Conservation (phyloP, 2,888 invertebrate species). For the Microchrysa polita region DNA sequence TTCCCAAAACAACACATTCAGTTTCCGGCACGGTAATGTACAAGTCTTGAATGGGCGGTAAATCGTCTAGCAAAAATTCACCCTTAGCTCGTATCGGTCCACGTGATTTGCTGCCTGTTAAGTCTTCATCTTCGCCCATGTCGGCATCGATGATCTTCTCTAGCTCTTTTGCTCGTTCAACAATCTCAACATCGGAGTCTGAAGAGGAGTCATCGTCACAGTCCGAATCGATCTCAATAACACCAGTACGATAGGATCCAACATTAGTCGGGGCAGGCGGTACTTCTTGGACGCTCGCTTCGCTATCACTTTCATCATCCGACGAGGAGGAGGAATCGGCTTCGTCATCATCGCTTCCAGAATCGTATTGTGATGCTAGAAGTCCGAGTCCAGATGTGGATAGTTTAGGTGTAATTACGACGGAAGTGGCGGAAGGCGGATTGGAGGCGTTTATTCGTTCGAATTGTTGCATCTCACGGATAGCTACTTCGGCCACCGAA, state of each 20-base stretch:
- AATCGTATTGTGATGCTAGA: constrained; percentile 57
- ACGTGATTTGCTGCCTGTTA: constrained; percentile 49
- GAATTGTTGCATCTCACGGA: constrained; percentile 8
- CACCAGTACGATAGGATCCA: constrained; percentile 7
- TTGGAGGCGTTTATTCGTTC: not conserved
- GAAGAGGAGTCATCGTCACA: constrained; percentile 30
- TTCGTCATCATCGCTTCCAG: constrained; percentile 55
- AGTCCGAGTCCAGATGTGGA: constrained; percentile 54
- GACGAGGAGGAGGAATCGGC: constrained; percentile 19
- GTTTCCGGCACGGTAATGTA: constrained; percentile 80
- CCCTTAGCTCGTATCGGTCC: constrained; percentile 60
- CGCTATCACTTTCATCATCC: constrained; percentile 1
- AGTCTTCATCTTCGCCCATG: constrained; percentile 54
- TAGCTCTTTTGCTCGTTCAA: constrained; percentile 18
- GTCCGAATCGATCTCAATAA: constrained; percentile 27
- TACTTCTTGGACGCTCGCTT: constrained; percentile 22
- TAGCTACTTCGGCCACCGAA: not conserved
- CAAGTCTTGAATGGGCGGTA: constrained; percentile 84
- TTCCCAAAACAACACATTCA: constrained; percentile 78
- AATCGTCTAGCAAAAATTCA: constrained; percentile 69
- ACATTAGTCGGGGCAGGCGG: not conserved
- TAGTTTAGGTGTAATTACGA: not conserved
- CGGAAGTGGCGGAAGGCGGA: not conserved
- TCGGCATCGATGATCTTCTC: constrained; percentile 55
- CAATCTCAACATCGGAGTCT: constrained; percentile 46